These are phyloP conservation scores for Microcaecilia unicolor DNA, from an alignment of 2,797 vertebrate species.

Conservation along the genomic window DNA sequence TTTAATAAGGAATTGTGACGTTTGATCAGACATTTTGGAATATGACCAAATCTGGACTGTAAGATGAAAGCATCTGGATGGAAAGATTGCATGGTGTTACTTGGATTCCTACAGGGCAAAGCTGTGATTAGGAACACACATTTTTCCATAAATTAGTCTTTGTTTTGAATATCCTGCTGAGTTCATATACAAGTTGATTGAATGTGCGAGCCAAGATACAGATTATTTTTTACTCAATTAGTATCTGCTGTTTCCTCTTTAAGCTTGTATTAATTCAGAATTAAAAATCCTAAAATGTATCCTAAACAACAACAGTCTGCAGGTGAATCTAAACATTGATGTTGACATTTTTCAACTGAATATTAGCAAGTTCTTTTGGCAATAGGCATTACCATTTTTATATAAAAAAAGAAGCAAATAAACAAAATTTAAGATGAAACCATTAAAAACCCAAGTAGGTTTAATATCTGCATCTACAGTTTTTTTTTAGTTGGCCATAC, in stretches of 20 bases:
- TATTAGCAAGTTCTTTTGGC: no score
- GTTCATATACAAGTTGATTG: conserved; percentile 54
- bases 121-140: conserved; percentile 70
- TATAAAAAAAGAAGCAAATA: no score
- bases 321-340: no score
- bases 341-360: no score
- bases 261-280: no score
- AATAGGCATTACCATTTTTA: no score
- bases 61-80: conserved; percentile 54
- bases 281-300: no score
- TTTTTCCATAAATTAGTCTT: conserved; percentile 76
- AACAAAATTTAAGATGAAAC: no score
- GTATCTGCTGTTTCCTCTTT: conserved; percentile 41
- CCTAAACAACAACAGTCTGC: no score
- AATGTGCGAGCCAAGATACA: conserved; percentile 47
- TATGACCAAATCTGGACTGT: conserved; percentile 41
- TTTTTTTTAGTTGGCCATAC: no score
- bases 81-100: conserved; percentile 55
- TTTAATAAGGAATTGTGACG: conserved; percentile 47
- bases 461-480: no score
- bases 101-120: conserved; percentile 56
- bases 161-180: conserved; percentile 61
- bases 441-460: no score
- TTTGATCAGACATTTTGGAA: conserved; percentile 50
- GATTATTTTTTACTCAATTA: conserved; percentile 44